Conservation (phyloP, 2,113 vertebrate genomes). For the Cynopterus brachyotis region DNA sequence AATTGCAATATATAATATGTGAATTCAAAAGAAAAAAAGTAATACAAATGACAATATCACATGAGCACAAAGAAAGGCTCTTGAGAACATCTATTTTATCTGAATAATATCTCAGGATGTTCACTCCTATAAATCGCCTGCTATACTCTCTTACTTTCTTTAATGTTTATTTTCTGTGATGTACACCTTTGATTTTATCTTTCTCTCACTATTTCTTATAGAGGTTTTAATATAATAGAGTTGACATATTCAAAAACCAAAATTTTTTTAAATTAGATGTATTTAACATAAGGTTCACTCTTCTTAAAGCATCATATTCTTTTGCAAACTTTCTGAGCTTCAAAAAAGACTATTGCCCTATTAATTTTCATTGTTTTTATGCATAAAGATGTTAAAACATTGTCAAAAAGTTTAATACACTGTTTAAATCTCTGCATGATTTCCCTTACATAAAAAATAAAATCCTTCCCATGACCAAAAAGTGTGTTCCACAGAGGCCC, state of each 20-base stretch:
- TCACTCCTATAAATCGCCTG: background rate
- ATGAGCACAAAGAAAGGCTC: background rate
- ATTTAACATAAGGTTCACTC: background rate
- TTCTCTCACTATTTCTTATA: background rate
- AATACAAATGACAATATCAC: background rate
- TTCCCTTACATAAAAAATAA: background rate
- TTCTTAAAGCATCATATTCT: background rate
- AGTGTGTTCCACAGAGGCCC: accelerated
- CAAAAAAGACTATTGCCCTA: background rate
- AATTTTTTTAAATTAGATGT: background rate
- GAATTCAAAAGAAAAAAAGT: background rate
- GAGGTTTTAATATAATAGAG: background rate
- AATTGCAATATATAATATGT: background rate
- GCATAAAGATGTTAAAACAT: background rate
- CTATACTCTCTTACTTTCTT: background rate
- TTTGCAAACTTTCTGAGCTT: background rate
- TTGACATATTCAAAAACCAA: background rate
- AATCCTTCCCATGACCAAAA: background rate
- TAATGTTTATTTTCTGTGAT: background rate
- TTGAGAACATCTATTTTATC: background rate
- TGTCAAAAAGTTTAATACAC: background rate
- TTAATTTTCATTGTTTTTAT: background rate
- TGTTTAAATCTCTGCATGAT: background rate
- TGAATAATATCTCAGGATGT: background rate
- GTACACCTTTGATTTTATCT: background rate